Percentiles rank a stretch among this genome's conserved stretches.
These are phyloP conservation scores for Pseudochromis fuscus DNA, from an alignment of 2,797 vertebrate genomes.

Conservation along the genomic window DNA sequence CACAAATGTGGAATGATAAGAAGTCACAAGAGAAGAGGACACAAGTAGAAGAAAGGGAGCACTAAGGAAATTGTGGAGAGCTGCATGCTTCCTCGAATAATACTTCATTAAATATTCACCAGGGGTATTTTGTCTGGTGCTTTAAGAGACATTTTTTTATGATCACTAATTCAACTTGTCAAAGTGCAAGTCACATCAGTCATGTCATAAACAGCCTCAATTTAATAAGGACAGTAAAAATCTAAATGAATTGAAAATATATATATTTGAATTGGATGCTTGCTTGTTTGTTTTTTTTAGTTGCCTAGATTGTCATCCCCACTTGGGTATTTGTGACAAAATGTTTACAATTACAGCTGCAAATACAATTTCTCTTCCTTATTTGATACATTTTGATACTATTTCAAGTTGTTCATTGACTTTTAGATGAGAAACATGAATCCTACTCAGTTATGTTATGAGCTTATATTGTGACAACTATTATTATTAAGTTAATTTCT, in stretches of 20 bases:
- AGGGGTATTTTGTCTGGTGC: constrained; percentile 25
- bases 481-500: no score
- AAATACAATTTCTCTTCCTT: background rate
- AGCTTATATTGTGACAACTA: no score
- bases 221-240: background rate
- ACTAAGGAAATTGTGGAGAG: constrained; percentile 15
- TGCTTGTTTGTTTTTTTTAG: background rate
- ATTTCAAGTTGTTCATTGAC: constrained; percentile 2
- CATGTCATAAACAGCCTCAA: no score
- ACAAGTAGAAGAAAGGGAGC: constrained; percentile 17
- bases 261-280: background rate
- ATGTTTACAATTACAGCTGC: background rate
- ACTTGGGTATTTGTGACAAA: background rate
- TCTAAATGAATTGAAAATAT: background rate
- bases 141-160: constrained; percentile 28
- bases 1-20: constrained; percentile 37
- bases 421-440: background rate
- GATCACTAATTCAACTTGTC: constrained; percentile 20
- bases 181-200: background rate
- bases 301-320: background rate
- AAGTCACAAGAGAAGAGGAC: constrained; percentile 39
- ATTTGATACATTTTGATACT: no score
- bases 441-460: background rate
- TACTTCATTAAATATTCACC: constrained; percentile 33
- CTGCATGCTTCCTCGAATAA: constrained; percentile 22